A percentile compares a stretch with the other conserved stretches of the same genome.
These are phyloP conservation scores for Syrphus vitripennis DNA, from an alignment of 2,888 invertebrate species.

Conservation along the genomic window DNA sequence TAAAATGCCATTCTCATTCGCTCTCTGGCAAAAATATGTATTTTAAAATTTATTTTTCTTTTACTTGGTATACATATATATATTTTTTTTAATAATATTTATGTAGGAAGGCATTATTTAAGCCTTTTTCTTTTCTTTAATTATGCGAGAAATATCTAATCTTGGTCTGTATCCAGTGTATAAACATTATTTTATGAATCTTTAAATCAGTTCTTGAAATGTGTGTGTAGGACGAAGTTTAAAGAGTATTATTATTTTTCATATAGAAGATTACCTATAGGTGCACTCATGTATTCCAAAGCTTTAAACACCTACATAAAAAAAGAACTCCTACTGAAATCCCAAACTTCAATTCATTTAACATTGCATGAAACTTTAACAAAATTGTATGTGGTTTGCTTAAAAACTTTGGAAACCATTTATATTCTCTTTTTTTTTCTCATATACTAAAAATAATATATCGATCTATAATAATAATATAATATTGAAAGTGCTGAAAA, in stretches of 20 bases:
- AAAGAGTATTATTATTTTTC: too few relatives aligned
- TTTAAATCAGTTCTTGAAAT: neutral
- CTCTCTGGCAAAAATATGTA: neutral
- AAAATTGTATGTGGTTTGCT: neutral
- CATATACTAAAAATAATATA: neutral
- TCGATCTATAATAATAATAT: neutral
- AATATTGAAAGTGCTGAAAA: neutral
- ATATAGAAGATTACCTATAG: too few relatives aligned
- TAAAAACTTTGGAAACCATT: neutral
- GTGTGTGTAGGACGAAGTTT: too few relatives aligned
- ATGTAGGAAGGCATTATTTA: neutral
- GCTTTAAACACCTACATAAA: too few relatives aligned
- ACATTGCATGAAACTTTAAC: neutral
- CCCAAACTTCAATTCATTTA: too few relatives aligned
- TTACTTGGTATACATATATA: neutral
- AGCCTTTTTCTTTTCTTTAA: neutral
- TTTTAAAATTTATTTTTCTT: neutral
- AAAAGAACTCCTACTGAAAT: too few relatives aligned
- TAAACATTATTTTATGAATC: neutral
- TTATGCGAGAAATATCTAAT: neutral
- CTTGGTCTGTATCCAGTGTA: too few relatives aligned
- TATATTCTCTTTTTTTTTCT: neutral
- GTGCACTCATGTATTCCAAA: too few relatives aligned
- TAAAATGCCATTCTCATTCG: conserved; percentile 15
- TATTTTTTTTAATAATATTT: neutral